phyloP scores from a whole-genome alignment of 2,113 vertebrate species.

The Neodon shergylaensis region DNA sequence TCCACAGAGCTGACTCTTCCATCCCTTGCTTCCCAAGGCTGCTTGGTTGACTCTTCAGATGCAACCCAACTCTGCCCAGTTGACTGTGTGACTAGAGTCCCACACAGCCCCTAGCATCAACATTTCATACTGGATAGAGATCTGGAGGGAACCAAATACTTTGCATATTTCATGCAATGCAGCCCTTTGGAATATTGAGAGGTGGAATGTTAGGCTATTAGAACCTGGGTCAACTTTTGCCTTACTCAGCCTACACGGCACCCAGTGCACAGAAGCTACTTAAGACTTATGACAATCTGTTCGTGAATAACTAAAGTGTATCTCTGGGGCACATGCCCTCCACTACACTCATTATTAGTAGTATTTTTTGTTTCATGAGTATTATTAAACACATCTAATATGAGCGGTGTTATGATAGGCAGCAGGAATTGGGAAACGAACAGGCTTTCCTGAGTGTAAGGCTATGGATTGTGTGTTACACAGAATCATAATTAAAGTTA shows the following conservation, averaged over 20 bases:
- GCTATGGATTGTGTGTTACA: background rate
- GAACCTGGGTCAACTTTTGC: background rate
- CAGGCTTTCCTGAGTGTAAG: background rate
- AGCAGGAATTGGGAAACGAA: background rate
- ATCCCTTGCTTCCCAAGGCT: background rate
- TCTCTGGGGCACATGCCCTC: background rate
- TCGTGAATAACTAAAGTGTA: background rate
- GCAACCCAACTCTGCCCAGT: background rate
- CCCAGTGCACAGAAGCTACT: background rate
- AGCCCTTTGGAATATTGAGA: background rate
- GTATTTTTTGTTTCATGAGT: background rate
- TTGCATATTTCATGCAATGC: background rate
- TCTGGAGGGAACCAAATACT: background rate
- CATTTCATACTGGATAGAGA: background rate
- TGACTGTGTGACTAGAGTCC: background rate
- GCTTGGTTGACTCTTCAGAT: background rate
- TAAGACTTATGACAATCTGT: background rate
- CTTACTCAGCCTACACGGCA: background rate
- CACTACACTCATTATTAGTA: background rate
- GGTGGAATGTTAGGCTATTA: background rate
- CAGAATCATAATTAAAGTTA: background rate
- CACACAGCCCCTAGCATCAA: background rate
- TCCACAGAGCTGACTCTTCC: background rate
- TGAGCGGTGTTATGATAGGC: background rate
- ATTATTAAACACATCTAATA: background rate